These are phyloP conservation scores for Mystacornis crossleyi DNA, from an alignment of 2,113 vertebrate species.

Conservation along the genomic window DNA sequence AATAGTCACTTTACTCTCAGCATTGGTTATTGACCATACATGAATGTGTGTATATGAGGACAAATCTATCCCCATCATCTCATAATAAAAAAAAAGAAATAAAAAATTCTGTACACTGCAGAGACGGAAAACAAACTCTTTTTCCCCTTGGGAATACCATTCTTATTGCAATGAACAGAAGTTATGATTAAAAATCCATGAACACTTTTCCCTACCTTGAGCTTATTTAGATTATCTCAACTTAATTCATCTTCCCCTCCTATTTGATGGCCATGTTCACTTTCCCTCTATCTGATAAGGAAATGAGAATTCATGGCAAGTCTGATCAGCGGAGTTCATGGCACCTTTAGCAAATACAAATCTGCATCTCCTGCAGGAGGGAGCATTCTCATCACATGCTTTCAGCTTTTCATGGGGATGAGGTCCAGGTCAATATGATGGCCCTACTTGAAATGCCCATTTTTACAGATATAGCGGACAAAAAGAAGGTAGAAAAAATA, in stretches of 20 bases:
- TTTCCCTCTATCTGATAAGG: not conserved
- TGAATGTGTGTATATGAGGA: not conserved
- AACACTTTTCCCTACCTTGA: not conserved
- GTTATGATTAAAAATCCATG: not conserved
- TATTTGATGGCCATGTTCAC: not conserved
- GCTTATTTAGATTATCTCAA: not conserved
- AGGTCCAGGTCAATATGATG: not conserved
- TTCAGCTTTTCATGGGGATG: not conserved
- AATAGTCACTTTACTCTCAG: not conserved
- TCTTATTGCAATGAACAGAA: not conserved
- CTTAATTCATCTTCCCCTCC: not conserved
- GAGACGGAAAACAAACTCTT: not conserved
- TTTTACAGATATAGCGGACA: rapidly evolving
- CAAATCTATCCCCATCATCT: not conserved
- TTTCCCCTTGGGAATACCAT: not conserved
- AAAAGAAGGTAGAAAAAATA: not conserved
- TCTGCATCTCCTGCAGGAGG: not conserved
- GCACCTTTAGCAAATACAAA: not conserved
- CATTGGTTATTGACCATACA: not conserved
- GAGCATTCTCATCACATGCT: not conserved
- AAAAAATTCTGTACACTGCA: not conserved
- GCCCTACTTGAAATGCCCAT: not conserved
- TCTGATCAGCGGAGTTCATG: not conserved
- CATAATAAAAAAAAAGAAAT: not conserved
- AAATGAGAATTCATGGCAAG: rapidly evolving